Evolutionary conservation across 1,140 invertebrate species (phyloP).

Genomic region (Macrosteles quadrilineatus): DNA sequence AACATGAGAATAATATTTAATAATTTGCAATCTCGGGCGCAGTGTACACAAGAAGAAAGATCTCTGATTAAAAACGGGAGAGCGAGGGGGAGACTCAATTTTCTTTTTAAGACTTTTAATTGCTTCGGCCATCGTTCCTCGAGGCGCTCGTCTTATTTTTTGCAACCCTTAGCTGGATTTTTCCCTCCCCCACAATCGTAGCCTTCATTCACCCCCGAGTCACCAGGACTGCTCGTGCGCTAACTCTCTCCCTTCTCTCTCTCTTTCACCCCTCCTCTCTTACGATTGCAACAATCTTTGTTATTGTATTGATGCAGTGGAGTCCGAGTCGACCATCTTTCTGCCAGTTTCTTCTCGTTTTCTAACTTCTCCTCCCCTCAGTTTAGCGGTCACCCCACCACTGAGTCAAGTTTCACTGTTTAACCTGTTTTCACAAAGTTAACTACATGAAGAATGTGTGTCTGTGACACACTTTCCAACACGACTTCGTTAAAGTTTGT

Average conservation of each 20-base stretch:
- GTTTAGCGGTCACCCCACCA: too few species aligned
- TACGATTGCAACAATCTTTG: conserved; percentile 19
- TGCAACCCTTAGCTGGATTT: conserved; percentile 37
- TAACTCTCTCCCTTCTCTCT: neutral
- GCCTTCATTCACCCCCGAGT: conserved; percentile 25
- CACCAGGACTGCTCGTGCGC: neutral
- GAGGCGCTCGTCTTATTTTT: conserved; percentile 40
- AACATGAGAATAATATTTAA: conserved; percentile 32
- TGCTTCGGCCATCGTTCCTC: conserved; percentile 45
- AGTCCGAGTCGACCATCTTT: too few species aligned
- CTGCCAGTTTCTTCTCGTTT: too few species aligned
- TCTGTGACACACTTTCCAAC: too few species aligned
- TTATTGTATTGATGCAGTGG: conserved; percentile 9
- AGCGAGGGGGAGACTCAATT: conserved; percentile 40
- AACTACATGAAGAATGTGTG: too few species aligned
- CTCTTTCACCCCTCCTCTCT: neutral
- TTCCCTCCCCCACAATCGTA: conserved; percentile 26
- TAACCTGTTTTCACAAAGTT: too few species aligned
- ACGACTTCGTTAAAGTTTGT: too few species aligned
- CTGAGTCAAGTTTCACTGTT: too few species aligned
- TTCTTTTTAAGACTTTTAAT: conserved; percentile 48
- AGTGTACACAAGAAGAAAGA: conserved; percentile 35
- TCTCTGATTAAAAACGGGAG: conserved; percentile 41
- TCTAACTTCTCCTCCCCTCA: too few species aligned
- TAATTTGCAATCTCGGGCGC: conserved; percentile 31